Evolutionary conservation across 1,140 invertebrate genomes (phyloP).

Genomic region (Pseudobourletiella spinata): DNA sequence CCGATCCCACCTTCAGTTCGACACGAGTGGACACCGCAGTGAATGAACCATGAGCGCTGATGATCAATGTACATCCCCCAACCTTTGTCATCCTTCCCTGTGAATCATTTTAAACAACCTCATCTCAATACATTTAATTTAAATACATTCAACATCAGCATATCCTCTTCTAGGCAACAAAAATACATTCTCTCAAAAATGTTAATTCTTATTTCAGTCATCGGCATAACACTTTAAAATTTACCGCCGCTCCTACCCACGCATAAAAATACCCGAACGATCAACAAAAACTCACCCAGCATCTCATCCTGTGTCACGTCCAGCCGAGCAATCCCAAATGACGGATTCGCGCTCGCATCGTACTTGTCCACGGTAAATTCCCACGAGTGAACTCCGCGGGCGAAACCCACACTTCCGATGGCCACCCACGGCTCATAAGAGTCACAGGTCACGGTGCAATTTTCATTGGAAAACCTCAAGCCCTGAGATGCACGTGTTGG

Average conservation of each 20-base stretch:
- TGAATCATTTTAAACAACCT: slow-evolving; percentile 12
- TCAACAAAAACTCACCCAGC: slow-evolving; percentile 61
- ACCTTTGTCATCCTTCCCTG: slow-evolving; percentile 96
- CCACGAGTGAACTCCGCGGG: slow-evolving; percentile 94
- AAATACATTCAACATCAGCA: no score
- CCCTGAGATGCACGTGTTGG: slow-evolving; percentile 57
- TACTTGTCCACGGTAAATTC: slow-evolving; percentile 84
- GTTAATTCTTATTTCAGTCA: not conserved
- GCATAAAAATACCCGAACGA: no score
- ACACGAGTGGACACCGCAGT: slow-evolving; percentile 81
- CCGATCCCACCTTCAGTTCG: slow-evolving; percentile 80
- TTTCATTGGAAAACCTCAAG: slow-evolving; percentile 75
- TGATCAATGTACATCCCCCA: slow-evolving; percentile 99
- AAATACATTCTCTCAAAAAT: no score
- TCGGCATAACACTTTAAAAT: not conserved
- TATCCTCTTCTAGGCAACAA: no score
- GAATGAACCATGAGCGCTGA: slow-evolving; percentile 72
- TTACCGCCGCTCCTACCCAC: no score
- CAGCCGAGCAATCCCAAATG: slow-evolving; percentile 85
- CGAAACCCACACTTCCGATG: slow-evolving; percentile 85
- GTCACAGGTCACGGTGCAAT: slow-evolving; percentile 73
- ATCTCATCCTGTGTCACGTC: slow-evolving; percentile 87
- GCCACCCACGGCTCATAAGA: slow-evolving; percentile 90
- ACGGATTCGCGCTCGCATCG: slow-evolving; percentile 91
- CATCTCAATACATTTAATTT: not conserved